Evolutionary conservation across 1,140 invertebrate genomes (phyloP).

Genomic region (Melanaphis sacchari): DNA sequence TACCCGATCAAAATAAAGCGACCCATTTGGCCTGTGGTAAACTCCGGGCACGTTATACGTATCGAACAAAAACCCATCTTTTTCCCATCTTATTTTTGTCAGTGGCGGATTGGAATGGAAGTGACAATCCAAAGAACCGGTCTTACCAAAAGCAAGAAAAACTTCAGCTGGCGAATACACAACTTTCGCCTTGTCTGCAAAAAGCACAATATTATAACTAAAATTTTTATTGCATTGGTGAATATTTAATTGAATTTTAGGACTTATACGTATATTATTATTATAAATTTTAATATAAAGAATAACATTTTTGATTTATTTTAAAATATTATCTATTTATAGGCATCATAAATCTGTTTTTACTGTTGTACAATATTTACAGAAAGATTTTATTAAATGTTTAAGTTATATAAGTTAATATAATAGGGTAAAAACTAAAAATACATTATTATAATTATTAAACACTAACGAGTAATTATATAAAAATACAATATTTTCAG

Average conservation of each 20-base stretch:
- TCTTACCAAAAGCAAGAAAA: slow-evolving; percentile 85
- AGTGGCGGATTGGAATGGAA: slow-evolving; percentile 92
- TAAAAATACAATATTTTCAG: too few species aligned
- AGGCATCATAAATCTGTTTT: too few species aligned
- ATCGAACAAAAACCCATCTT: slow-evolving; percentile 90
- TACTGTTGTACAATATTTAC: too few species aligned
- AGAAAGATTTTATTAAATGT: too few species aligned
- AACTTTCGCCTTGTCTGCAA: slow-evolving; percentile 89
- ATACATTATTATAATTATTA: too few species aligned
- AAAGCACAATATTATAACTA: neutral
- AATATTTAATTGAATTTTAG: neutral
- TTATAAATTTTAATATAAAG: too few species aligned
- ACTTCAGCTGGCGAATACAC: slow-evolving; percentile 87
- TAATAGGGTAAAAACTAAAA: too few species aligned
- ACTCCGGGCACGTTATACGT: slow-evolving; percentile 89
- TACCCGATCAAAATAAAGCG: slow-evolving; percentile 80
- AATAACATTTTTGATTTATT: too few species aligned
- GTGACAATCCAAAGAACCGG: slow-evolving; percentile 90
- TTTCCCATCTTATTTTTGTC: slow-evolving; percentile 92
- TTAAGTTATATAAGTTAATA: too few species aligned
- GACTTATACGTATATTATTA: too few species aligned
- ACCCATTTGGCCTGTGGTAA: slow-evolving; percentile 85
- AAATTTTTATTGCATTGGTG: neutral
- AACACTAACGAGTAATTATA: too few species aligned
- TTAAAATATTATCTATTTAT: too few species aligned